Evolutionary conservation across 1,140 invertebrate genomes (phyloP), one percentile per base, ranked within the genome.

Genomic region (Drosophila lacteicornis): DNA sequence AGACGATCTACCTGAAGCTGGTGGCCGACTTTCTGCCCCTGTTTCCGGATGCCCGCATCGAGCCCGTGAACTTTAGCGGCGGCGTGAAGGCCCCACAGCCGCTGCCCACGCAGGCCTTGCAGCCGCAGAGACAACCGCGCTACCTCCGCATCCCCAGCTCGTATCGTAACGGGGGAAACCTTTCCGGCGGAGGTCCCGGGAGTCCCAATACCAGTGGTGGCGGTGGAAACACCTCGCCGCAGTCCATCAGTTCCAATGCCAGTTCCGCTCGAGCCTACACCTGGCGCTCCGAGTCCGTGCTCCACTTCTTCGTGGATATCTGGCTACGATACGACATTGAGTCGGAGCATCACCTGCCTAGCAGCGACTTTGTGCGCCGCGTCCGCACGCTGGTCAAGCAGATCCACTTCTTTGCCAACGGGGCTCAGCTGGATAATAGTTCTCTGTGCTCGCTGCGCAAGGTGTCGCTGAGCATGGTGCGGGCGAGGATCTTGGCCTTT

Each of bases 1-100:
- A 98, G 86, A 95, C 96, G 2, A 91, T 96, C 19, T 98, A 97
- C 91, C 95, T 96, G 45, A 94, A 94, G 59, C 92, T 99, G 36
- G 94, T 97, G 19, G 96, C 97, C 83, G 96, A 97, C 87, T 98
- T 98, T 93, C 93, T 99, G 67, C 98, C 98, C 1, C 95, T 95
- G 61, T 95, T 96, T 91, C 95, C 95, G n/a, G 95, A 95, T 93
- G 94, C 94, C 17, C 45, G 30, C 42, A 90, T 90, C 8, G 74
- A 88, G 92, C 94, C 62, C 94, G 97, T 66, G 92, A 95, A 70
- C 12, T 79, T 82, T 4, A 49, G 63, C 95, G 94, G 95, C 88
- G 94, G 94, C 43, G 94, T 94, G 53, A 96, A 96, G 91, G 95
- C 95, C 60, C 95, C 95, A 8, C 93, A 94, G 25, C 92, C 93